Evolutionary conservation across 2,797 vertebrate genomes (phyloP), one percentile per base, ranked within the genome.

Genomic region (Sebastolobus altivelis): DNA sequence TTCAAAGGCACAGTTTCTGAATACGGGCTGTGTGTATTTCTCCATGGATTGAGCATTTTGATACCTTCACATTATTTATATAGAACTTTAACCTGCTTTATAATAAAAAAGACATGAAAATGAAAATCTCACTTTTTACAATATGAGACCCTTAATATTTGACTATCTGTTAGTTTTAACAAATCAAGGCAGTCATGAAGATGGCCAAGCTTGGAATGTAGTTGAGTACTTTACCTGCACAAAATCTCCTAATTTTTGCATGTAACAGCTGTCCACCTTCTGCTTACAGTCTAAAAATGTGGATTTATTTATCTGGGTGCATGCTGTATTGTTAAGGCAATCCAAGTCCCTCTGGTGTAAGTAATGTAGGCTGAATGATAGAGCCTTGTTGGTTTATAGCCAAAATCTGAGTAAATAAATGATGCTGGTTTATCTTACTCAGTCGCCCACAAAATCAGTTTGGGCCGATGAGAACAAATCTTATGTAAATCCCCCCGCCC

Each of bases 351-450:
- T 49, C 14, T 2, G 7, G 54, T 69, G 6, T 67, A 61, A 43
- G 6, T 67, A 61, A 43, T 68, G 43, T 49, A 69, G 16, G 35
- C 70, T 77, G 77, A 82, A 67, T 80, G 66, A 85, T 66, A 70
- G 35, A 70, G 40, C 70, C 62, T 66, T 22, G 33, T 61, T 85
- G 81, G 61, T 80, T 69, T 71, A 85, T 72, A 31, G 72, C 84
- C 82, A 87, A 65, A 87, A 84, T 87, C 61, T 0, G 20, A 77
- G 68, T 72, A 77, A 83, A 90, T 84, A 80, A 87, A 86, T 78
- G 25, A 79, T 72, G 38, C 71, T 67, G 68, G 71, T 84, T 89
- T 88, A 78, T 87, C 61, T 87, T 61, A 77, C 62, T 78, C 79
- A 83, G 69, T 86, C 56, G 18, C 31, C 83, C 72, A 82, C 84